Percentiles rank a stretch among this genome's conserved stretches.
phyloP scores from a whole-genome alignment of 2,797 vertebrate genomes.

The Sebastiscus albofasciatus region DNA sequence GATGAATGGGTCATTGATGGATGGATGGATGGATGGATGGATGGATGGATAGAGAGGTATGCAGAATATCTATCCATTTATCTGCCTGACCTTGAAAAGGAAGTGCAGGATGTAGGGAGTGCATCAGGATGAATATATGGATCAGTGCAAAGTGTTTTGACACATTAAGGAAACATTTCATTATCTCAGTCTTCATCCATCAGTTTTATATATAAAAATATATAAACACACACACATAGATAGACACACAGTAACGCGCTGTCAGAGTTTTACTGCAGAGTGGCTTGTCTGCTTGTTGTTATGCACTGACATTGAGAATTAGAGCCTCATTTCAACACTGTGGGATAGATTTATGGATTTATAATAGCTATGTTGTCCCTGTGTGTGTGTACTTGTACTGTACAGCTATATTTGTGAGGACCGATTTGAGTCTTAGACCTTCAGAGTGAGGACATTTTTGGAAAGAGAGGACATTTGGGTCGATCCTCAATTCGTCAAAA shows the following conservation, averaged over 20 bases:
- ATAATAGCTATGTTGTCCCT: background rate
- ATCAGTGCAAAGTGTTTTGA: constrained; percentile 19
- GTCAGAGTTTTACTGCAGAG: background rate
- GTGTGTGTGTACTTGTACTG: background rate
- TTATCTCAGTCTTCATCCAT: constrained; percentile 18
- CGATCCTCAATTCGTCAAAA: background rate
- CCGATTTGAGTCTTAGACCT: no score
- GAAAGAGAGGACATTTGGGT: background rate
- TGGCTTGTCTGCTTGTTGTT: background rate
- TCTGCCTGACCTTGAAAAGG: no score
- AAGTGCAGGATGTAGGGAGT: background rate
- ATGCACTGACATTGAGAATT: background rate
- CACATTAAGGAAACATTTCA: constrained; percentile 27
- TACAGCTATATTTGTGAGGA: background rate
- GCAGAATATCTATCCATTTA: background rate
- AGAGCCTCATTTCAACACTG: background rate
- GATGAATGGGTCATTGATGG: background rate
- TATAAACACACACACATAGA: background rate
- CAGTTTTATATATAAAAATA: background rate
- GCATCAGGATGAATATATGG: background rate
- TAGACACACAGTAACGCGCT: background rate
- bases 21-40: background rate
- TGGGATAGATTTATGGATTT: constrained; percentile 15
- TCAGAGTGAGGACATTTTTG: background rate
- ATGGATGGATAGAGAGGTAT: background rate